phyloP scores from a whole-genome alignment of 1,140 invertebrate genomes.

The Trichonephila inaurata region DNA sequence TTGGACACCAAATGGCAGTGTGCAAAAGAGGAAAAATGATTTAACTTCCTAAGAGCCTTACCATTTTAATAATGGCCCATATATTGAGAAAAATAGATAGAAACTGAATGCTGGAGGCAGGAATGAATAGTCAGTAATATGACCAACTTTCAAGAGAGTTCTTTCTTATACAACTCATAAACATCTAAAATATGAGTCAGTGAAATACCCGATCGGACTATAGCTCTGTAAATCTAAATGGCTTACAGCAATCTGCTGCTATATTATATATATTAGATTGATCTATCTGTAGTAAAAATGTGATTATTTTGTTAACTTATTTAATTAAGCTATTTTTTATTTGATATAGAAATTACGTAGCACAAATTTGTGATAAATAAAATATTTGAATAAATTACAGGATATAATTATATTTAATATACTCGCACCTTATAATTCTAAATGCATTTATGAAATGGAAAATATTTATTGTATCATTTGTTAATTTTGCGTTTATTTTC shows the following conservation, averaged over 20 bases:
- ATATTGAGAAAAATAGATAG: neutral
- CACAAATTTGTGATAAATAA: too few relatives aligned
- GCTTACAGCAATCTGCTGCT: neutral
- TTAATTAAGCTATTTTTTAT: too few relatives aligned
- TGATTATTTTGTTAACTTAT: too few relatives aligned
- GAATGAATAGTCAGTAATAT: neutral
- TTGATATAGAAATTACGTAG: too few relatives aligned
- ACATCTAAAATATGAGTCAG: neutral
- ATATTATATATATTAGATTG: neutral
- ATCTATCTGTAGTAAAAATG: too few relatives aligned
- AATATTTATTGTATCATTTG: too few relatives aligned
- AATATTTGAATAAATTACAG: too few relatives aligned
- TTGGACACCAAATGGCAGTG: neutral
- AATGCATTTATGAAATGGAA: too few relatives aligned
- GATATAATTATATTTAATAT: too few relatives aligned
- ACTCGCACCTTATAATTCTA: too few relatives aligned
- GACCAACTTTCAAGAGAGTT: neutral
- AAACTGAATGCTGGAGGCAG: conserved; percentile 1
- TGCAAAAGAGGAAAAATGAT: neutral
- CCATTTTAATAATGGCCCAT: neutral
- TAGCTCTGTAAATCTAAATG: neutral
- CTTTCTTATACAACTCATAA: neutral
- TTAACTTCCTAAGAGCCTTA: neutral
- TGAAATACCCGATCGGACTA: neutral
- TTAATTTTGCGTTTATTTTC: too few relatives aligned